phyloP scores from a whole-genome alignment of 2,797 vertebrate species.

The Dryobates pubescens region DNA sequence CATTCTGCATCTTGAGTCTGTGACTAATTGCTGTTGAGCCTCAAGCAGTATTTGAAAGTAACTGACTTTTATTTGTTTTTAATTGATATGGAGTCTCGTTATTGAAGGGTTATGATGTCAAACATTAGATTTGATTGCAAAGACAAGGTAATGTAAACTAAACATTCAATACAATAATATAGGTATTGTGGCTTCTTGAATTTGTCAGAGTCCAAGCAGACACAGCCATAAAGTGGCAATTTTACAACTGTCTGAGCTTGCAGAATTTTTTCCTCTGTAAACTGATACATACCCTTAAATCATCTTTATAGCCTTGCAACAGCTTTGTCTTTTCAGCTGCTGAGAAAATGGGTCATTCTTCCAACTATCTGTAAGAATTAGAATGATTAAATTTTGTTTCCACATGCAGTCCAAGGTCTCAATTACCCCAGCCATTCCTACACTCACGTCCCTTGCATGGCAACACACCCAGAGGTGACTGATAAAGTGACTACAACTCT shows the following conservation, averaged over 20 bases:
- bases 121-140: slow-evolving; percentile 15
- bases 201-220: slow-evolving; percentile 42
- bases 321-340: slow-evolving; percentile 51
- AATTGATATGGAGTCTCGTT: neutral
- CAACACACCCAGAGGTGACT: neutral
- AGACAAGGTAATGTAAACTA: neutral
- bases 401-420: neutral
- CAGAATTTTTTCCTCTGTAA: slow-evolving; percentile 45
- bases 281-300: slow-evolving; percentile 43
- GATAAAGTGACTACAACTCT: neutral
- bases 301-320: slow-evolving; percentile 40
- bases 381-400: slow-evolving; percentile 13
- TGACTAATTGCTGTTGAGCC: neutral
- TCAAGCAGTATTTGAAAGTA: neutral
- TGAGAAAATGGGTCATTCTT: slow-evolving; percentile 40
- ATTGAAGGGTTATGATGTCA: slow-evolving; percentile 7
- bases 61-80: slow-evolving; percentile 4
- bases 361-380: slow-evolving; percentile 17
- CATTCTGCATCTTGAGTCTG: neutral
- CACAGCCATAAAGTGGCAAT: slow-evolving; percentile 43
- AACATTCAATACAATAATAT: neutral
- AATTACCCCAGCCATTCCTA: neutral
- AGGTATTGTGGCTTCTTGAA: slow-evolving; percentile 9
- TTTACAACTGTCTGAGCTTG: slow-evolving; percentile 65
- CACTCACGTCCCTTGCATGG: neutral